These are phyloP conservation scores for Papilio machaon DNA, from an alignment of 1,140 invertebrate species.

Conservation along the genomic window DNA sequence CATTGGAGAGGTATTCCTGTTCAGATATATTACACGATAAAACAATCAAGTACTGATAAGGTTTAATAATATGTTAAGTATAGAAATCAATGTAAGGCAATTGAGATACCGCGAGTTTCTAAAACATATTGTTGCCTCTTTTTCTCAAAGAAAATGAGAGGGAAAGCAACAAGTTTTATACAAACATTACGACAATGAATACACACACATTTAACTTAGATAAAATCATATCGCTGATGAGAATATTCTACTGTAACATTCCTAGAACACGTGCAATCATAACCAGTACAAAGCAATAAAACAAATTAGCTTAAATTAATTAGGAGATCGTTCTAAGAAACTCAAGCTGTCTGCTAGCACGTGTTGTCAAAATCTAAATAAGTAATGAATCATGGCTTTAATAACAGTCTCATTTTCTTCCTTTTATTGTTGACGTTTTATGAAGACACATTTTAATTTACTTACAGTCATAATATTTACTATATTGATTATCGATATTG, in stretches of 20 bases:
- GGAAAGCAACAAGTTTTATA: background rate
- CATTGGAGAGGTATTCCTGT: background rate
- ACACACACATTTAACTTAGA: too few species aligned
- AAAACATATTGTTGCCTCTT: background rate
- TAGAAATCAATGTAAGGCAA: background rate
- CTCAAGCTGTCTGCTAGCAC: background rate
- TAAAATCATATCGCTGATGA: too few species aligned
- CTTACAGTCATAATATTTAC: too few species aligned
- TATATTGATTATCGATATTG: too few species aligned
- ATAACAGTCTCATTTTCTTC: background rate
- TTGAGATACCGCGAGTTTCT: background rate
- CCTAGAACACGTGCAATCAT: background rate
- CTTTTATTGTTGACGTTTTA: too few species aligned
- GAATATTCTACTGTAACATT: background rate
- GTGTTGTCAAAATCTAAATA: background rate
- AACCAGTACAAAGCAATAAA: background rate
- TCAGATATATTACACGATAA: background rate
- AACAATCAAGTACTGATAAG: conserved; percentile 6
- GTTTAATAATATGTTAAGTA: background rate
- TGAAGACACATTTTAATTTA: too few species aligned
- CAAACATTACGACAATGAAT: too few species aligned
- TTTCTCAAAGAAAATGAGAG: background rate
- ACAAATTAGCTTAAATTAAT: background rate
- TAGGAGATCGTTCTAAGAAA: background rate
- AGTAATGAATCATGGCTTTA: background rate